Percentiles rank a stretch among this genome's conserved stretches.
Conservation (phyloP, 2,888 invertebrate genomes). For the Thera obeliscata region DNA sequence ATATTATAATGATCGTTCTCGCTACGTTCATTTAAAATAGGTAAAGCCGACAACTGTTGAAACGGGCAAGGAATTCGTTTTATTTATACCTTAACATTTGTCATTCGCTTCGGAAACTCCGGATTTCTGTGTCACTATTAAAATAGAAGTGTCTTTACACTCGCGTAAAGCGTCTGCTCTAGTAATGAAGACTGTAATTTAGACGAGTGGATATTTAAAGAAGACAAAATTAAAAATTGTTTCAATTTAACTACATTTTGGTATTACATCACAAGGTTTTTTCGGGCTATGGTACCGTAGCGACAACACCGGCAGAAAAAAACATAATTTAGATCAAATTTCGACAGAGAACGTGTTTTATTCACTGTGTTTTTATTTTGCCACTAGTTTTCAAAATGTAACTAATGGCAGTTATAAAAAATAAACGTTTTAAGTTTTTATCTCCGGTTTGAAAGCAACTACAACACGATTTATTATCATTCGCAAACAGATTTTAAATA, state of each 20-base stretch:
- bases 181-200: slow-evolving; percentile 31
- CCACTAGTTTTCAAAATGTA: not conserved
- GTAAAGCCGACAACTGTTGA: slow-evolving; percentile 28
- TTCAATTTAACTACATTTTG: not conserved
- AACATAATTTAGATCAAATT: not conserved
- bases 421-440: slow-evolving; percentile 29
- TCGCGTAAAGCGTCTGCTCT: slow-evolving; percentile 40
- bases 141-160: slow-evolving; percentile 56
- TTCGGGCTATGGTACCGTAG: too few relatives aligned
- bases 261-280: not conserved
- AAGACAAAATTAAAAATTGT: not conserved
- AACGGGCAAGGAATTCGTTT: slow-evolving; percentile 45
- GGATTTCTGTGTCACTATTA: slow-evolving; percentile 61
- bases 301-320: not conserved
- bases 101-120: slow-evolving; percentile 55
- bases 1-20: slow-evolving; percentile 2
- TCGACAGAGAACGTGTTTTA: not conserved
- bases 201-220: slow-evolving; percentile 10
- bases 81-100: slow-evolving; percentile 67
- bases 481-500: slow-evolving; percentile 23
- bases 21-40: slow-evolving; percentile 28
- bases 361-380: not conserved
- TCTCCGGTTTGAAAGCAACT: slow-evolving; percentile 28
- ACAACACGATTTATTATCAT: slow-evolving; percentile 25
- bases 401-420: slow-evolving; percentile 23